Percentiles rank a stretch among this genome's conserved stretches.
Evolutionary conservation across 2,888 invertebrate genomes (phyloP).

Genomic region (Drosophila kanekoi): DNA sequence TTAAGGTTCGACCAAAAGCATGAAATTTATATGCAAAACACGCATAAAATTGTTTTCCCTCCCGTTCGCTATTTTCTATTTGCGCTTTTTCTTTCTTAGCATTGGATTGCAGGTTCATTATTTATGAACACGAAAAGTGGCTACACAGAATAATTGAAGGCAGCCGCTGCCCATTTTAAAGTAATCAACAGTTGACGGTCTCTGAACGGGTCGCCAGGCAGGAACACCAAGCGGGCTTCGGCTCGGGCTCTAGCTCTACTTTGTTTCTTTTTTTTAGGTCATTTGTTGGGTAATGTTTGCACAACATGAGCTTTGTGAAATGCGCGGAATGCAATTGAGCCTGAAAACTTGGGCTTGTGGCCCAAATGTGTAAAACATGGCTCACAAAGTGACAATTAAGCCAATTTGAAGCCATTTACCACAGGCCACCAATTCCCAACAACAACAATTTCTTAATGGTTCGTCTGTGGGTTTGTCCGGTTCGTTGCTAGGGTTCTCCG

Average conservation of each 20-base stretch:
- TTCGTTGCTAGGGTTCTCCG: conserved; percentile 11
- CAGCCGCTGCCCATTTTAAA: conserved; percentile 64
- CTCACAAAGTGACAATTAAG: conserved; percentile 76
- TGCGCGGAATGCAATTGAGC: conserved; percentile 50
- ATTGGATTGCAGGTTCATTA: conserved; percentile 55
- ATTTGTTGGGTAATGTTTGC: conserved; percentile 51
- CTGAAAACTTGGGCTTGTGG: conserved; percentile 13
- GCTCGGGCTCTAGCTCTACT: background rate
- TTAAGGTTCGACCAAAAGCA: conserved; percentile 56
- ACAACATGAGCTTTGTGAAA: conserved; percentile 56
- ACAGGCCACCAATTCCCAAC: conserved; percentile 49
- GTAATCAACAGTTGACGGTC: conserved; percentile 61
- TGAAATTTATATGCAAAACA: conserved; percentile 79
- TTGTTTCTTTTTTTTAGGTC: conserved; percentile 39
- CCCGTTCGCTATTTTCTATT: conserved; percentile 1
- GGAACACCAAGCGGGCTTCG: background rate
- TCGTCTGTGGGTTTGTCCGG: conserved; percentile 1
- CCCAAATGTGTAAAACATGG: conserved; percentile 73
- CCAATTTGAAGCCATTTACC: conserved; percentile 73
- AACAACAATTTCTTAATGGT: conserved; percentile 59
- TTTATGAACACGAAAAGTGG: conserved; percentile 73
- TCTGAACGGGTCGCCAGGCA: background rate
- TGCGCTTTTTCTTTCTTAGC: conserved; percentile 16
- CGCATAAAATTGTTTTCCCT: conserved; percentile 68
- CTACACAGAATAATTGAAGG: conserved; percentile 67